Conservation (phyloP, 1,140 invertebrate genomes). For the Drosophila busckii region DNA sequence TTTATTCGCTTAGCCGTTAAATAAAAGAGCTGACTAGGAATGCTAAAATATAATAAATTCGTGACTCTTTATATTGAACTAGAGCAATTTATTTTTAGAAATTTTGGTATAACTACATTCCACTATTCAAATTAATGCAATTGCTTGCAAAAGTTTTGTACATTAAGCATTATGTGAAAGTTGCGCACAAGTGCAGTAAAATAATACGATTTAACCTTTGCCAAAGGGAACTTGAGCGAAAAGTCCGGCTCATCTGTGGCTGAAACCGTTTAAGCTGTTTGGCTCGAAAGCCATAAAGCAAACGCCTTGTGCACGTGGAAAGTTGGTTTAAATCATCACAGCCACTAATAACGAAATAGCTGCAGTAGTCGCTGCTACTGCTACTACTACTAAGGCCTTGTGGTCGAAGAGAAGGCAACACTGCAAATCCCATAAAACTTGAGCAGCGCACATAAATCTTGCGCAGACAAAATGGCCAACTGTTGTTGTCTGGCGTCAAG, state of each 20-base stretch:
- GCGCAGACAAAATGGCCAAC: conserved; percentile 50
- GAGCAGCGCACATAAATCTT: conserved; percentile 51
- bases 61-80: no score
- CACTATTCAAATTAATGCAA: no score
- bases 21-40: no score
- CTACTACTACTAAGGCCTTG: no score
- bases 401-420: conserved; percentile 7
- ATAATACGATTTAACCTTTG: conserved; percentile 14
- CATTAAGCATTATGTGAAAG: conserved; percentile 3
- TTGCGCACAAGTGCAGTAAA: conserved; percentile 17
- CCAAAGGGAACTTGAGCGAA: background rate
- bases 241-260: conserved; percentile 9
- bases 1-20: no score
- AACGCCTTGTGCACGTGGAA: conserved; percentile 6
- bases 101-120: no score
- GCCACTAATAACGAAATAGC: conserved; percentile 23
- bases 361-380: no score
- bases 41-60: no score
- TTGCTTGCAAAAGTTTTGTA: conserved; percentile 6
- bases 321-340: conserved; percentile 30
- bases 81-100: no score
- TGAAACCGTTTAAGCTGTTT: conserved; percentile 9
- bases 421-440: conserved; percentile 42
- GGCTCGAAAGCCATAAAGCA: conserved; percentile 32
- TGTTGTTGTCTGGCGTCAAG: conserved; percentile 18